Conservation (phyloP, 2,797 vertebrate species). For the Taeniopygia guttata region DNA sequence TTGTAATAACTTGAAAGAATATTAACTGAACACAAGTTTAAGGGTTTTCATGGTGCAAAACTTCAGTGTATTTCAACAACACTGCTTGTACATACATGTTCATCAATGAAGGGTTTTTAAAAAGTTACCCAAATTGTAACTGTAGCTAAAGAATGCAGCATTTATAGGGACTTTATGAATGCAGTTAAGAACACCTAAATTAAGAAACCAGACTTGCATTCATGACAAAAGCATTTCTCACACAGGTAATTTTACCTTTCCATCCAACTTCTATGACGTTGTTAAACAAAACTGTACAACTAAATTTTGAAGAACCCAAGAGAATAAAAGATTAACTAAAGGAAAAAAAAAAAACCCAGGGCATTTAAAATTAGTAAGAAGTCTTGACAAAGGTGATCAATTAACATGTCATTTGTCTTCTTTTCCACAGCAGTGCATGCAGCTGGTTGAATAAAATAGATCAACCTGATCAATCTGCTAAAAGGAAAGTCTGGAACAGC, state of each 20-base stretch:
- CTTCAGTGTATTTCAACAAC: constrained; percentile 28
- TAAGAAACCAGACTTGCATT: constrained; percentile 24
- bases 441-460: constrained; percentile 40
- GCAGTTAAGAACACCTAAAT: constrained; percentile 21
- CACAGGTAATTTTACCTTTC: neutral
- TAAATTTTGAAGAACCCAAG: constrained; percentile 17
- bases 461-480: constrained; percentile 54
- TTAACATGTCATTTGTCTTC: constrained; percentile 29
- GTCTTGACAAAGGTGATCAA: constrained; percentile 20
- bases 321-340: constrained; percentile 37
- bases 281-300: constrained; percentile 48
- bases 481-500: constrained; percentile 55
- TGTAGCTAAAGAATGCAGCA: constrained; percentile 62
- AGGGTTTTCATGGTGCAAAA: neutral
- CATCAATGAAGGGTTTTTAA: neutral
- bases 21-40: neutral
- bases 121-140: constrained; percentile 32
- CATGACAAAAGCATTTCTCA: constrained; percentile 18
- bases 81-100: constrained; percentile 1
- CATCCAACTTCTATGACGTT: constrained; percentile 36
- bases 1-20: constrained; percentile 24
- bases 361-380: constrained; percentile 1
- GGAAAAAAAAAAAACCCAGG: neutral
- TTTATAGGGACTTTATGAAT: constrained; percentile 54
- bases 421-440: constrained; percentile 45